Evolutionary conservation across 2,113 vertebrate genomes (phyloP), one percentile per base, ranked within the genome.

Genomic region (Podilymbus podiceps): DNA sequence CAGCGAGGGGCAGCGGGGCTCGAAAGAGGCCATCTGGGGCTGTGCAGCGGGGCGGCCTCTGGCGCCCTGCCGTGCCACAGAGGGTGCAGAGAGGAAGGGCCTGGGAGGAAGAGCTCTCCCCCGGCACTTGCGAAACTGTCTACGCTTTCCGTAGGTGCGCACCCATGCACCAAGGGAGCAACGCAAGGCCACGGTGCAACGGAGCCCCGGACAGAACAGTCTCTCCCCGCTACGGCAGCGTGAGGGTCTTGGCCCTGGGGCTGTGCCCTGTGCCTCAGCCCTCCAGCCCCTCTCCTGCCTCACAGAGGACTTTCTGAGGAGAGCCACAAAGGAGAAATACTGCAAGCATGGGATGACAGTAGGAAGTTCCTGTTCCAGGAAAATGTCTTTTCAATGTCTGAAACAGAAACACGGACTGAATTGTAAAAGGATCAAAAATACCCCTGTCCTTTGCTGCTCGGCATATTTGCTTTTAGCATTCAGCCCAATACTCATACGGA

Each of bases 171-270:
- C 13, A 35, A 30, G 44, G 31, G 47, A 17, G 33, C 27, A 40
- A 33, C 11, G 13, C 16, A 16, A 63, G 49, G 49, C 33, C 6
- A 3, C 8, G 30, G 42, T 33, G 28, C 28, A 6, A 7, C 6
- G 24, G 24, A 4, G 35, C 5, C 2, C 10, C 1, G 23, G 67
- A 28, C 5, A 1, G n/a, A 35, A 15, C 4, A 15, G 53, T 27
- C 6, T 27, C 6, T 24, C 7, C 2, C 12, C 21, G 1, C 35
- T 3, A 1, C 2, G 6, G 44, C 20, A 5, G 16, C 6, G 40
- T 25, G 19, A 9, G 23, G 13, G 55, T 19, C 17, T 13, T 7
- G 22, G 69, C 52, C 19, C 11, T 33, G 8, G 15, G 15, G 10
- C 10, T 6, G 21, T 8, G 6, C 5, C 10, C 24, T 2, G 21